A percentile compares a stretch with the other conserved stretches of the same genome.
phyloP scores from a whole-genome alignment of 2,113 vertebrate species.

The Pteruthius melanotis region DNA sequence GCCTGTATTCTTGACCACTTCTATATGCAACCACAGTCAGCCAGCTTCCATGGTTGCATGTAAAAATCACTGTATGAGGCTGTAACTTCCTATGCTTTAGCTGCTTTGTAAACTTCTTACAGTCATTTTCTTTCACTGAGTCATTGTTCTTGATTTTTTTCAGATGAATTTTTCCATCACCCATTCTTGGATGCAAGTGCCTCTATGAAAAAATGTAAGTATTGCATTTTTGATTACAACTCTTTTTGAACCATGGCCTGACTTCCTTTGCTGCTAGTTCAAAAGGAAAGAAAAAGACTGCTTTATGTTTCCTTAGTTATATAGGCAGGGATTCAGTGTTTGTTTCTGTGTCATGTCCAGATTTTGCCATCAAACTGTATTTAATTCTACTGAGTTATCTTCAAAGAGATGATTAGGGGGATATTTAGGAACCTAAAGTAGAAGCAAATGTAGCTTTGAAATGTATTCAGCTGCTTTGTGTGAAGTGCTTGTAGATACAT shows the following conservation, averaged over 20 bases:
- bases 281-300: neutral
- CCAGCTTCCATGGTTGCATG: neutral
- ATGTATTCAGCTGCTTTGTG: neutral
- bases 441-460: neutral
- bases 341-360: neutral
- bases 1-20: neutral
- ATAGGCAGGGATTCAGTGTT: neutral
- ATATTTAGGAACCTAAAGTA: neutral
- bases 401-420: neutral
- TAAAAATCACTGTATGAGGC: neutral
- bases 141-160: neutral
- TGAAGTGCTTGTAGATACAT: neutral
- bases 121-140: neutral
- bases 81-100: neutral
- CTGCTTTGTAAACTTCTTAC: neutral
- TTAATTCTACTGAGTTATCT: neutral
- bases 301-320: neutral
- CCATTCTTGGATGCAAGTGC: slow-evolving; percentile 86
- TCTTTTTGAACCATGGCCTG: neutral
- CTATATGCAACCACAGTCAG: accelerated
- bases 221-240: neutral
- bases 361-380: neutral
- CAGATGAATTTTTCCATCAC: slow-evolving; percentile 95
- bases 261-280: neutral
- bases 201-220: slow-evolving; percentile 90